These are phyloP conservation scores for Bombus waltoni DNA, from an alignment of 1,140 invertebrate species.

Conservation along the genomic window DNA sequence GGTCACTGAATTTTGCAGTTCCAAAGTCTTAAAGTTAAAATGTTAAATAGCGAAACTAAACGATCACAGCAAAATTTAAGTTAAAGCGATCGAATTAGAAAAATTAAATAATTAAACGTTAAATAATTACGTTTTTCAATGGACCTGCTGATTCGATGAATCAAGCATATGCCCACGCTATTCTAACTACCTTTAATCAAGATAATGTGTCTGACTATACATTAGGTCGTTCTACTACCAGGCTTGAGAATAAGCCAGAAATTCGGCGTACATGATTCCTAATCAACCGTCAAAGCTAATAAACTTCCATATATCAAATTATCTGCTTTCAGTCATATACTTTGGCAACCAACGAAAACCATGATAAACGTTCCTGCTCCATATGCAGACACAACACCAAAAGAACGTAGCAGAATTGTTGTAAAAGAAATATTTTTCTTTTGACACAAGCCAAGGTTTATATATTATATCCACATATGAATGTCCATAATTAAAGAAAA, in stretches of 20 bases:
- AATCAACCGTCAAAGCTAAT: no score
- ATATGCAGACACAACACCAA: not conserved
- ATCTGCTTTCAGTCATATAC: no score
- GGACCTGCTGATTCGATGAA: not conserved
- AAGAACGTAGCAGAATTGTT: not conserved
- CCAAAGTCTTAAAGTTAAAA: no score
- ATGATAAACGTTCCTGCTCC: not conserved
- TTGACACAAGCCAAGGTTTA: not conserved
- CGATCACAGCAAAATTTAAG: no score
- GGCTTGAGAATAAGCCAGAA: not conserved
- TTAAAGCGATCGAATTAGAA: no score
- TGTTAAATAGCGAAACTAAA: no score
- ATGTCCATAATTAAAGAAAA: no score
- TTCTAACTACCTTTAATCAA: slow-evolving; percentile 10
- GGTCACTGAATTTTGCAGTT: no score
- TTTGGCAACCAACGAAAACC: not conserved
- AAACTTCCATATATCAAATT: no score
- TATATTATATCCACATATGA: no score
- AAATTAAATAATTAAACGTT: not conserved
- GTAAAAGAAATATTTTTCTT: not conserved
- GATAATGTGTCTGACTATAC: slow-evolving; percentile 33
- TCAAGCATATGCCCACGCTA: not conserved
- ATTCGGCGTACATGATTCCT: not conserved
- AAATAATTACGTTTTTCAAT: not conserved
- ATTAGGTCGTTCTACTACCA: slow-evolving; percentile 3